Percentiles rank a stretch among this genome's conserved stretches.
Conservation (phyloP, 1,140 invertebrate genomes). For the Conopomorpha cramerella region DNA sequence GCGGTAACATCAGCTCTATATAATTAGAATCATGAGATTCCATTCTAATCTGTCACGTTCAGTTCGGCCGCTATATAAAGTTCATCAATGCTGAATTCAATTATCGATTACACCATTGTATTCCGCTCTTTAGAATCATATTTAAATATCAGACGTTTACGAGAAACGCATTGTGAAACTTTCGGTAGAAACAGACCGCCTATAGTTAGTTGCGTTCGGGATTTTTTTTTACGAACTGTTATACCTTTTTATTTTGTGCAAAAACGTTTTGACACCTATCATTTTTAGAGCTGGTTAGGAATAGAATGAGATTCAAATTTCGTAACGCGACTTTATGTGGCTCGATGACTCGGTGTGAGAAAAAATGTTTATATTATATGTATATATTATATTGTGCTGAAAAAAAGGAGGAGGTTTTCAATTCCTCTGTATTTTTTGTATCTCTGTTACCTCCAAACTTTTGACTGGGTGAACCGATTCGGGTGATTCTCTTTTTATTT, state of each 20-base stretch:
- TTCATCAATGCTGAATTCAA: constrained; percentile 60
- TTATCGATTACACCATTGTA: constrained; percentile 59
- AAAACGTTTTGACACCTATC: neutral
- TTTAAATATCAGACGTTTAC: constrained; percentile 58
- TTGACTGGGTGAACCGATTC: no score
- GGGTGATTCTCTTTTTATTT: no score
- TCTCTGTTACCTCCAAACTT: no score
- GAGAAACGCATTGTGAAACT: constrained; percentile 53
- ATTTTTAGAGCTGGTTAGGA: neutral
- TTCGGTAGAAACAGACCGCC: constrained; percentile 38
- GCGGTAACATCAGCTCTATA: constrained; percentile 23
- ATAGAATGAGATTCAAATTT: no score
- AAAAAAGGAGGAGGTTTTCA: no score
- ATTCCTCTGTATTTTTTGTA: no score
- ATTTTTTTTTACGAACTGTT: constrained; percentile 1
- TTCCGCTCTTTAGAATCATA: constrained; percentile 58
- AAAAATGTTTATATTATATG: no score
- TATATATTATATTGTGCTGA: no score
- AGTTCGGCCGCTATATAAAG: constrained; percentile 56
- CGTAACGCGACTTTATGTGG: no score
- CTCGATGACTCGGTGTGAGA: no score
- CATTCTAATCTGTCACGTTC: constrained; percentile 58
- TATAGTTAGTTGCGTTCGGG: constrained; percentile 5
- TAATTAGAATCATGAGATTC: constrained; percentile 26
- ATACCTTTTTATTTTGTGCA: neutral